Percentiles rank a stretch among this genome's conserved stretches.
Conservation (phyloP, 2,113 vertebrate species). For the Rhea pennata region DNA sequence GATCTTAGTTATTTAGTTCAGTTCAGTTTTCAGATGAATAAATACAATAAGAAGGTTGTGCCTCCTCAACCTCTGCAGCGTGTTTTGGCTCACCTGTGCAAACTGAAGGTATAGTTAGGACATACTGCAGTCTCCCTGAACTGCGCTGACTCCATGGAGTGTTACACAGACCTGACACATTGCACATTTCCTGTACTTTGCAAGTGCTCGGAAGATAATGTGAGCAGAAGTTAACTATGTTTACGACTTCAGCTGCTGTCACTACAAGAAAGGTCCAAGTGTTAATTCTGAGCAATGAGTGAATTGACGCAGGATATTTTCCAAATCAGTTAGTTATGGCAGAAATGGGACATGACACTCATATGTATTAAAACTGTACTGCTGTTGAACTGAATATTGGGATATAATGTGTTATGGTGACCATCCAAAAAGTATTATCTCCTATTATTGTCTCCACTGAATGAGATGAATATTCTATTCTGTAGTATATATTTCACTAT, state of each 20-base stretch:
- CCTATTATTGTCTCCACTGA: neutral
- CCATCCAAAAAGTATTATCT: neutral
- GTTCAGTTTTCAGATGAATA: slow-evolving; percentile 53
- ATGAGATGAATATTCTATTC: neutral
- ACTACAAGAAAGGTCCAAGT: neutral
- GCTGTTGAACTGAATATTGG: neutral
- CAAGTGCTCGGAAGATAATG: accelerated
- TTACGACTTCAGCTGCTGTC: neutral
- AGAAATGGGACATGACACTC: neutral
- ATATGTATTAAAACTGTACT: neutral
- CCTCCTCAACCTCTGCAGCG: slow-evolving; percentile 21
- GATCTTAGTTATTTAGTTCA: slow-evolving; percentile 50
- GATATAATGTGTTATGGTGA: neutral
- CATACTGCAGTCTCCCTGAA: neutral
- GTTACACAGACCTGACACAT: neutral
- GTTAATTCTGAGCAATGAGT: neutral
- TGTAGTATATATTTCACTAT: neutral
- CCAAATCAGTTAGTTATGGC: neutral
- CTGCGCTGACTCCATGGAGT: neutral
- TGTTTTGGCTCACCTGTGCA: slow-evolving; percentile 6
- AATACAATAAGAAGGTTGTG: slow-evolving; percentile 42
- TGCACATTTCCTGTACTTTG: neutral
- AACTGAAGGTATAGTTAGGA: slow-evolving; percentile 15
- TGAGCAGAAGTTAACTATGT: neutral
- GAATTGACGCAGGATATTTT: neutral